Percentiles rank a stretch among this genome's conserved stretches.
Conservation (phyloP, 2,888 invertebrate species). For the Lordiphosa andalusiaca region DNA sequence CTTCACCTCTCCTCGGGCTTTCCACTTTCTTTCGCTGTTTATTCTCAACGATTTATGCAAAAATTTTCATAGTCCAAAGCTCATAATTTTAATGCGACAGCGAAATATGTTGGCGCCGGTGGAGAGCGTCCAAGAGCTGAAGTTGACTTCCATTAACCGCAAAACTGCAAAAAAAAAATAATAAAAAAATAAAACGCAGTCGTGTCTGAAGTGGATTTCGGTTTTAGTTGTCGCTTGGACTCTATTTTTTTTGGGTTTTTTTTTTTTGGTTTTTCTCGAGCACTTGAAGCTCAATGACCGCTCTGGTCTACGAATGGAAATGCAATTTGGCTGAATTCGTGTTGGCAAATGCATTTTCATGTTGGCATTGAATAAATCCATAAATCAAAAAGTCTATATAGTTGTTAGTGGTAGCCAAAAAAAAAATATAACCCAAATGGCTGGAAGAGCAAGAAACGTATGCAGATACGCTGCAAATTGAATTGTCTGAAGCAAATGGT, state of each 20-base stretch:
- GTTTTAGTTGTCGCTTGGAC: conserved; percentile 3
- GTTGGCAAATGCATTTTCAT: conserved; percentile 18
- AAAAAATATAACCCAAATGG: neutral
- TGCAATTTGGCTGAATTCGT: conserved; percentile 27
- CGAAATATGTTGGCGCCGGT: conserved; percentile 69
- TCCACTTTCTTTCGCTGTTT: conserved; percentile 21
- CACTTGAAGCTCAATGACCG: conserved; percentile 56
- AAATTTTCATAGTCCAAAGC: conserved; percentile 49
- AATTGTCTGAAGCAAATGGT: neutral
- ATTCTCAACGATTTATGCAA: conserved; percentile 56
- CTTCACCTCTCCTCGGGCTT: conserved; percentile 42
- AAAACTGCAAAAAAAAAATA: conserved; percentile 28
- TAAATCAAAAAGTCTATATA: conserved; percentile 33
- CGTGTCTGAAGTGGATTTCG: conserved; percentile 46
- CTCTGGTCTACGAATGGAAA: conserved; percentile 17
- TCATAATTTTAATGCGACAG: conserved; percentile 70
- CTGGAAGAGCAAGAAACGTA: neutral
- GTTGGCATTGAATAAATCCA: conserved; percentile 48
- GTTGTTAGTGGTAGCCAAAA: conserved; percentile 6
- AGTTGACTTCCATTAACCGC: conserved; percentile 48
- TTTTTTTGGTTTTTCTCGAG: neutral
- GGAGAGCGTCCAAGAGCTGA: conserved; percentile 12
- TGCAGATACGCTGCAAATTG: neutral
- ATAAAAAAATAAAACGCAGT: conserved; percentile 1
- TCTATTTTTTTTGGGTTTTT: no score